Conservation (phyloP, 2,797 vertebrate genomes). For the Poeciliopsis gracilis region DNA sequence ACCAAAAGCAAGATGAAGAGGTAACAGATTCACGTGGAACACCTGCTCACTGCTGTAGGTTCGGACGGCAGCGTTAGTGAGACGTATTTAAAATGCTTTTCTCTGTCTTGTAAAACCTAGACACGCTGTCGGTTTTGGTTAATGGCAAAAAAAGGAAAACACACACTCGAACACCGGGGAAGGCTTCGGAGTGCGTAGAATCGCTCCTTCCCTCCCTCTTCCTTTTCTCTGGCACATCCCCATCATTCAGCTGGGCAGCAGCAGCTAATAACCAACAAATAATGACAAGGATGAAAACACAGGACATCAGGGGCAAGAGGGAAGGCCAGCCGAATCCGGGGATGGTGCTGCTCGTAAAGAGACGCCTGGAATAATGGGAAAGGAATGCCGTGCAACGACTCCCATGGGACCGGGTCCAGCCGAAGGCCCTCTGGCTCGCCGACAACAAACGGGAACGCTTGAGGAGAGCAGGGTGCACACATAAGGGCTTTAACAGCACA, state of each 20-base stretch:
- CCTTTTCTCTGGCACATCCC: conserved; percentile 39
- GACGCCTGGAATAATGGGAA: conserved; percentile 78
- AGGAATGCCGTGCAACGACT: conserved; percentile 83
- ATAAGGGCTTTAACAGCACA: conserved; percentile 85
- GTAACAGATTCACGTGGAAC: conserved; percentile 32
- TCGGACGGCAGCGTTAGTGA: neutral
- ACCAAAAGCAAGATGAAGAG: conserved; percentile 6
- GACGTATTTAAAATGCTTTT: neutral
- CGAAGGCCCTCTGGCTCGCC: conserved; percentile 82
- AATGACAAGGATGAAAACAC: conserved; percentile 61
- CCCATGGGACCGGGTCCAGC: conserved; percentile 80
- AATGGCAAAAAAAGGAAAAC: conserved; percentile 5
- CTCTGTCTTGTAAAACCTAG: neutral
- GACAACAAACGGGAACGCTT: conserved; percentile 79
- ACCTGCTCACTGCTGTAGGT: conserved; percentile 73
- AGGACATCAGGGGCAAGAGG: conserved; percentile 58
- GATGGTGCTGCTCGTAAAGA: conserved; percentile 77
- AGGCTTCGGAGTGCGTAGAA: conserved; percentile 18
- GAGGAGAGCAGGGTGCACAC: conserved; percentile 82
- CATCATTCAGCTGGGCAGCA: conserved; percentile 23
- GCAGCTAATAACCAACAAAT: conserved; percentile 59
- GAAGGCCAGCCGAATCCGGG: conserved; percentile 60
- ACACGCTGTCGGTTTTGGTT: conserved; percentile 3
- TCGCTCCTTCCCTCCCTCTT: conserved; percentile 9
- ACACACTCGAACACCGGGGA: neutral